Percentiles rank a stretch among this genome's conserved stretches.
These are phyloP conservation scores for Cardiocondyla obscurior DNA, from an alignment of 1,140 invertebrate genomes.

Conservation along the genomic window DNA sequence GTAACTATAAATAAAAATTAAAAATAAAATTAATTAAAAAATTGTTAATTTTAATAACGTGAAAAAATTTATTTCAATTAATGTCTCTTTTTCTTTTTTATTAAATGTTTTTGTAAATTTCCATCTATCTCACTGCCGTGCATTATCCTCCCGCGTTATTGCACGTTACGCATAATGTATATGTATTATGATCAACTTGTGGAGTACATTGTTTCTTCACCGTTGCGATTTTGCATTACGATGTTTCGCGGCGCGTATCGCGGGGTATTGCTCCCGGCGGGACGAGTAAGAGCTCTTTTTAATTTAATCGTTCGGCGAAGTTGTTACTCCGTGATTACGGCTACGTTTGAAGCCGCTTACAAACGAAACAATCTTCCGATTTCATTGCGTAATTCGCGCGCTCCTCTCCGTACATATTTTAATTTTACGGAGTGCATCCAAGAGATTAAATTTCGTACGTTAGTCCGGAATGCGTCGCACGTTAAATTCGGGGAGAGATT, in stretches of 20 bases:
- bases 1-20: background rate
- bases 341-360: slow-evolving; percentile 57
- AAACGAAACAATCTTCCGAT: slow-evolving; percentile 62
- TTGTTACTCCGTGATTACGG: slow-evolving; percentile 54
- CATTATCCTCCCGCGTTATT: background rate
- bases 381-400: slow-evolving; percentile 34
- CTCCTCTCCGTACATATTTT: slow-evolving; percentile 51
- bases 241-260: slow-evolving; percentile 27
- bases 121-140: background rate
- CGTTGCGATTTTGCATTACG: slow-evolving; percentile 19
- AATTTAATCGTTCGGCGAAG: slow-evolving; percentile 36
- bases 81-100: no score
- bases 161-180: background rate
- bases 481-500: slow-evolving; percentile 49
- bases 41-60: background rate
- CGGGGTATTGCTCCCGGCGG: background rate
- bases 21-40: background rate
- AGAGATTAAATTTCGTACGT: slow-evolving; percentile 68
- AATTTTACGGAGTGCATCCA: slow-evolving; percentile 63
- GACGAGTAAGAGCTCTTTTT: slow-evolving; percentile 54
- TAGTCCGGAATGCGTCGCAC: slow-evolving; percentile 41
- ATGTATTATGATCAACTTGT: slow-evolving; percentile 17
- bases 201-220: slow-evolving; percentile 11
- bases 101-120: slow-evolving; percentile 7
- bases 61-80: background rate